phyloP scores from a whole-genome alignment of 2,888 invertebrate species.

The Creontiades dilutus region DNA sequence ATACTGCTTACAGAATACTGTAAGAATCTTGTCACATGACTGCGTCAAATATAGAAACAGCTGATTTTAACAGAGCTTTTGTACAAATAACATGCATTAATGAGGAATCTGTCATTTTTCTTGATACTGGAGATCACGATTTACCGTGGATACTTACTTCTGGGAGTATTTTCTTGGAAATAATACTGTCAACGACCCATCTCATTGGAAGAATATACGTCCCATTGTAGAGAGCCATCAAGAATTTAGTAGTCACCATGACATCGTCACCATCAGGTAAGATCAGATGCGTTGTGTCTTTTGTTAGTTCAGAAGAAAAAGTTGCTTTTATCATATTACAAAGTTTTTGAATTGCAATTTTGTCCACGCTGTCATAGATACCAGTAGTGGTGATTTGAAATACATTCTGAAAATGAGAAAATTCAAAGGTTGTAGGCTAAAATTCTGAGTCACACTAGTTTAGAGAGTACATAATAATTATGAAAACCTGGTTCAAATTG shows the following conservation, averaged over 20 bases:
- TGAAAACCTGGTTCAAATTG: not conserved
- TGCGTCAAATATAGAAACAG: not conserved
- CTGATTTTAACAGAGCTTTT: not conserved
- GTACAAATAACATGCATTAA: not conserved
- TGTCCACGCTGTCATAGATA: not conserved
- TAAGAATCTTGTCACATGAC: no score
- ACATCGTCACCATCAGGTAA: not conserved
- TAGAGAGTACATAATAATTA: no score
- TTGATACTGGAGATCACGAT: not conserved
- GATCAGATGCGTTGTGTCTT: constrained; percentile 41
- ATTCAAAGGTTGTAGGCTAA: no score
- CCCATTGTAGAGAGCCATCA: constrained; percentile 43
- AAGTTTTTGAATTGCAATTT: not conserved
- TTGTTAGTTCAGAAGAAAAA: not conserved
- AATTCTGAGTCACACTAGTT: no score
- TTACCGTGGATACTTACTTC: constrained; percentile 9
- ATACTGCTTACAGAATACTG: no score
- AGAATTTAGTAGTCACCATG: constrained; percentile 6
- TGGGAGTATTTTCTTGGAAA: not conserved
- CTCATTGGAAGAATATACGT: constrained; percentile 23
- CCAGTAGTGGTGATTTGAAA: constrained; percentile 7
- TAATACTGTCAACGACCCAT: constrained; percentile 34
- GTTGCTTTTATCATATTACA: constrained; percentile 1
- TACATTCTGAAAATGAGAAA: not conserved
- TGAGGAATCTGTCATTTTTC: no score